Conservation (phyloP, 2,797 vertebrate genomes). For the Anas acuta region DNA sequence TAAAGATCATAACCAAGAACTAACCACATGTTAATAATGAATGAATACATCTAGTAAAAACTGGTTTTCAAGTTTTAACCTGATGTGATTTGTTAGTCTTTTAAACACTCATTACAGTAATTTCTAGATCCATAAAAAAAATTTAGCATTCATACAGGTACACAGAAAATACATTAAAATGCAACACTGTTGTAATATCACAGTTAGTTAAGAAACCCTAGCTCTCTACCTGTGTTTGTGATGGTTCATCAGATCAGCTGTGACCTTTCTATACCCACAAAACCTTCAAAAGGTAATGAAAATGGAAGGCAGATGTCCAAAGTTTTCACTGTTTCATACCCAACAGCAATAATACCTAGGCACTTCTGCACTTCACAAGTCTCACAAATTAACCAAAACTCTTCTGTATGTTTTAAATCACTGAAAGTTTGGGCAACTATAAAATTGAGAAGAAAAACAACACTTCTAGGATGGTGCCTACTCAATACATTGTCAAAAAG, state of each 20-base stretch:
- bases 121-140: background rate
- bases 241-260: background rate
- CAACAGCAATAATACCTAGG: background rate
- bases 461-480: accelerated
- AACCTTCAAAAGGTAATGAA: background rate
- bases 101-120: background rate
- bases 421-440: background rate
- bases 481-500: background rate
- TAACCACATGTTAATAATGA: background rate
- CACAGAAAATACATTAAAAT: background rate
- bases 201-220: background rate
- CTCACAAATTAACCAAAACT: background rate
- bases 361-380: background rate
- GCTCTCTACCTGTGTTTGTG: accelerated
- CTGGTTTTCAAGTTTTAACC: background rate
- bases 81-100: background rate
- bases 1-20: background rate
- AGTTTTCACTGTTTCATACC: background rate
- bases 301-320: background rate
- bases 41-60: background rate
- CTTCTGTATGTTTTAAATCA: background rate
- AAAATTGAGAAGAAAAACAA: background rate
- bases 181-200: background rate
- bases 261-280: background rate
- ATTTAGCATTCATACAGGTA: background rate